Evolutionary conservation across 2,888 invertebrate species (phyloP), one percentile per base, ranked within the genome.

Genomic region (Icerya purchasi): DNA sequence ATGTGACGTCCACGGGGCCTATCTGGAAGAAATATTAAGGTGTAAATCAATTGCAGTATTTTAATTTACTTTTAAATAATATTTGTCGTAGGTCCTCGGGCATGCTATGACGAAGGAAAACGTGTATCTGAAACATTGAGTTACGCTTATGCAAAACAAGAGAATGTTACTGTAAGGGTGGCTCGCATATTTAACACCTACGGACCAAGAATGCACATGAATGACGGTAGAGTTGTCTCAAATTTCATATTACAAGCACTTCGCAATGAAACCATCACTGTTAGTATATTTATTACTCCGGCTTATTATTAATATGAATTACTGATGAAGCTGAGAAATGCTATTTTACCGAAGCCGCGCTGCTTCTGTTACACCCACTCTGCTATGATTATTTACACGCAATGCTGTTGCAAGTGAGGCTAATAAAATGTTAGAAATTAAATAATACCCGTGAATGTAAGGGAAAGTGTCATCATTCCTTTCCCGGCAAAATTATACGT

Each of bases 101-200:
- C 97, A 0, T 99, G 98, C 72, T 98, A 98, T 69, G 98, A 99
- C 70, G 98, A 99, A 75, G 97, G 96, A n/a, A 99, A 98, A 73
- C 77, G 98, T 58, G 93, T 97, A 1, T 87, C 97, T 0, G 98
- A 99, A 73, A 91, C 97, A 0, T 75, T 99, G 61, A 83, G 84
- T 66, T 96, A 94, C 72, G 93, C 98, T 0, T 99, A 99, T 72
- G 87, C 90, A 19, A 92, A 94, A 69, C 96, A 97, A 77, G 97
- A 98, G 71, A 86, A 87, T 56, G 88, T 98, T 23, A 80, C 87
- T 53, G 92, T 99, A 1, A 77, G 97, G 57, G 94, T 98, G 8
- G 98, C 98, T 1, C 78, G 98, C 64, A 99, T 99, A 66, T 98
- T 98, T 73, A 98, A 98, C 72, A 98, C 98, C 0, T 98, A 92